Base-by-base conservation (phyloP, 2,113 vertebrate genomes). In the Suricata suricatta region DNA sequence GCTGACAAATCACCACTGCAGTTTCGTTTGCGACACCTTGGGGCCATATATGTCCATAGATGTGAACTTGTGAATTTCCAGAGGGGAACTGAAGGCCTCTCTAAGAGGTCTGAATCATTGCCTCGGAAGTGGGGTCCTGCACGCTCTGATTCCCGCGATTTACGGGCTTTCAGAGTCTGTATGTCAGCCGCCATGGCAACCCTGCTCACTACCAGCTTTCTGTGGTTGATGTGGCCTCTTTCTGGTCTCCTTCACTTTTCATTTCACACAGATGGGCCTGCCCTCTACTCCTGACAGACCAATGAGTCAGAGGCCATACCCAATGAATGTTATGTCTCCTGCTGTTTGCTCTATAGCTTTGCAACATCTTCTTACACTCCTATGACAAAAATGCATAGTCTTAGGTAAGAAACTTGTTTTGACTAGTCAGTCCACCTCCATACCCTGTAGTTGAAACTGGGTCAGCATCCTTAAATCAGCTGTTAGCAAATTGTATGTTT, bases 361-460 rank as follows among this genome's bases (percentile, higher is more conserved):
- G 50, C 52, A 63, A 50, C 5, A 33, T 8, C 57, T 72, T 41
- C 47, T 23, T 31, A 33, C 31, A 44, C 38, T 86, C 5, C 47
- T 14, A 6, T n/a, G 31, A 71, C 94, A 97, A 64, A 44, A 27
- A 66, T 47, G 12, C 15, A 44, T 14, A 76, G n/a, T 6, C 47
- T 92, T 74, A 96, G 63, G 17, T 31, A 89, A 71, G 93, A 97
- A 96, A 0, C 2, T 81, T 94, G 63, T 25, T 84, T 93, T 88
- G 71, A 87, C 14, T 54, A 54, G 13, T 90, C 31, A n/a, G 33
- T 38, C 27, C 7, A n/a, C 44, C 14, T 60, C 57, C 47, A 12
- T 16, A 52, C 57, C n/a, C 71, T 82, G 23, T 85, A 44, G 31
- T 41, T 11, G 57, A 84, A 84, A 77, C 13, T 57, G 76, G n/a